Percentiles rank a stretch among this genome's conserved stretches.
These are phyloP conservation scores for Myotis findleyi DNA, from an alignment of 2,797 vertebrate genomes.

Conservation along the genomic window DNA sequence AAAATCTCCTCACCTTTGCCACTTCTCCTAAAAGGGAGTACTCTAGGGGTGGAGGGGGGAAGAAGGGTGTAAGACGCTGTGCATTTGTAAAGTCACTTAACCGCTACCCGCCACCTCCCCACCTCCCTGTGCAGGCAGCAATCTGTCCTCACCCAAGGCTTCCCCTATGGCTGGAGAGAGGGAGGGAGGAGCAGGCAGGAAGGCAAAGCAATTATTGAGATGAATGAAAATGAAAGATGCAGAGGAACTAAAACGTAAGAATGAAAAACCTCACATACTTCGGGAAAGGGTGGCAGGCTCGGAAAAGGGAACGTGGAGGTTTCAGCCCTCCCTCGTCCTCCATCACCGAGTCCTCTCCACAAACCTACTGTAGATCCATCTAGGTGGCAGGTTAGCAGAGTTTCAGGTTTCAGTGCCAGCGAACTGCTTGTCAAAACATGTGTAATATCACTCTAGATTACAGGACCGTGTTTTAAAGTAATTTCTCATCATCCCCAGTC, in stretches of 20 bases:
- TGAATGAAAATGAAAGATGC: conserved; percentile 71
- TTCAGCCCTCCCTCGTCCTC: no score
- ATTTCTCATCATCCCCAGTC: conserved; percentile 76
- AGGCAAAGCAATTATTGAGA: neutral
- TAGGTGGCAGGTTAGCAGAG: neutral
- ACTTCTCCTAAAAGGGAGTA: neutral
- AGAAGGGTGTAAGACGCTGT: neutral
- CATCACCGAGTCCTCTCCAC: neutral
- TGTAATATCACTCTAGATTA: neutral
- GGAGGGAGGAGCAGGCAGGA: neutral
- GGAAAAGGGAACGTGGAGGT: neutral
- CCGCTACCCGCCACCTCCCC: conserved; percentile 40
- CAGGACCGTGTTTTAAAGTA: conserved; percentile 57
- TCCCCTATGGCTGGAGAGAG: neutral
- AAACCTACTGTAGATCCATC: neutral
- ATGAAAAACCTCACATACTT: neutral
- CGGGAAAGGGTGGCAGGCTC: neutral
- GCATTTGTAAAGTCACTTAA: conserved; percentile 42
- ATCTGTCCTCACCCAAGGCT: neutral
- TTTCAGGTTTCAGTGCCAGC: conserved; percentile 12
- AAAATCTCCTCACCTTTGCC: neutral
- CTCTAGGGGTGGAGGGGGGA: neutral
- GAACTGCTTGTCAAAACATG: conserved; percentile 46
- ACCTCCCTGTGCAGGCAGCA: conserved; percentile 49
- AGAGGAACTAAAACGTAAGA: conserved; percentile 18